These are phyloP conservation scores for Popillia japonica DNA, from an alignment of 1,140 invertebrate species.

Conservation along the genomic window DNA sequence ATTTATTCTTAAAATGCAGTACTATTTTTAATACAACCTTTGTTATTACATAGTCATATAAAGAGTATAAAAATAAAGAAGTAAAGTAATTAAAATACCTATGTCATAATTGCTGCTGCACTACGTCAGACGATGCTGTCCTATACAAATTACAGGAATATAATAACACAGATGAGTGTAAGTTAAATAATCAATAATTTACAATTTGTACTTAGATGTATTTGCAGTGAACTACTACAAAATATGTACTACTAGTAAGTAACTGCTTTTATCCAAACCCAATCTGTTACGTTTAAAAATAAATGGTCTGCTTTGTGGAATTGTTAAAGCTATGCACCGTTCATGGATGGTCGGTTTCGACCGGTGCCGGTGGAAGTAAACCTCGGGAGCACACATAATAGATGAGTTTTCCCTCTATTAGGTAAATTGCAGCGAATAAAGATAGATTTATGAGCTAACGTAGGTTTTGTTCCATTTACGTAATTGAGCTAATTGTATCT, in stretches of 20 bases:
- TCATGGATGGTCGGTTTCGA: not conserved
- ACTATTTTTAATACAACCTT: not conserved
- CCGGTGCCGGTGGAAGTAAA: slow-evolving; percentile 3
- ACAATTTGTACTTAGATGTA: no score
- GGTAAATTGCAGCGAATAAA: slow-evolving; percentile 24
- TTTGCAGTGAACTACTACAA: no score
- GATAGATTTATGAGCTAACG: slow-evolving; percentile 22
- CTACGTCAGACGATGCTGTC: no score
- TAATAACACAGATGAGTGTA: no score
- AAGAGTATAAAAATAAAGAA: no score
- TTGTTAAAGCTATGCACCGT: slow-evolving; percentile 3
- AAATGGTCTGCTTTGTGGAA: not conserved
- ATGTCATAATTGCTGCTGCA: no score
- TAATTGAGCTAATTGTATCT: slow-evolving; percentile 27
- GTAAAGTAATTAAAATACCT: no score
- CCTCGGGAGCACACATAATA: slow-evolving; percentile 2
- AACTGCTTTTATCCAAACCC: not conserved
- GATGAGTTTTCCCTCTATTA: slow-evolving; percentile 16
- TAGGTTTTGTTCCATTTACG: slow-evolving; percentile 21
- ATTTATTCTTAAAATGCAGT: not conserved
- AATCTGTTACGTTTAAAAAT: slow-evolving; percentile 5
- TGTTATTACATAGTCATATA: no score
- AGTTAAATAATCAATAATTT: no score
- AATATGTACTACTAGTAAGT: no score
- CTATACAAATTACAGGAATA: no score